These are phyloP conservation scores for Coelopa pilipes DNA, from an alignment of 2,888 invertebrate genomes.

Conservation along the genomic window DNA sequence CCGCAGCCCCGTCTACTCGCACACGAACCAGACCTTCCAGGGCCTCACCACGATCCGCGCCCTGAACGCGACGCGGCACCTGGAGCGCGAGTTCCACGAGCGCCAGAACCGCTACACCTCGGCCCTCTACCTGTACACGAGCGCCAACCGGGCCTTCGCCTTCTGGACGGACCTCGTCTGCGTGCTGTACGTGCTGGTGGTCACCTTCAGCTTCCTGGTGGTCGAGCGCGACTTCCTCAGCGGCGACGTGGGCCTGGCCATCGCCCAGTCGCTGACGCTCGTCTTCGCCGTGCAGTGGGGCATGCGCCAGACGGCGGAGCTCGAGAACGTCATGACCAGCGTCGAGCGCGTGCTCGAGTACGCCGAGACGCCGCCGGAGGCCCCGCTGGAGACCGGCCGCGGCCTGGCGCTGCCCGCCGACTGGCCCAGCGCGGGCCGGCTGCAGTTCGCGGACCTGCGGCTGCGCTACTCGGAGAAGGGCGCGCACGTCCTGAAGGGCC, in stretches of 20 bases:
- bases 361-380: conserved; percentile 74
- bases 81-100: conserved; percentile 73
- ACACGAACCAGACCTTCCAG: conserved; percentile 78
- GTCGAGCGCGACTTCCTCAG: conserved; percentile 67
- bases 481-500: conserved; percentile 77
- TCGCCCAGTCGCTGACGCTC: conserved; percentile 77
- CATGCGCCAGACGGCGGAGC: conserved; percentile 87
- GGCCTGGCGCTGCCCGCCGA: conserved; percentile 63
- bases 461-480: conserved; percentile 77
- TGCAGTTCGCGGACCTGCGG: conserved; percentile 75
- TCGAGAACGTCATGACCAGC: conserved; percentile 84
- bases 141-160: conserved; percentile 91
- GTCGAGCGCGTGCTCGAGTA: conserved; percentile 89
- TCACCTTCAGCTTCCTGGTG: conserved; percentile 86
- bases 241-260: conserved; percentile 78
- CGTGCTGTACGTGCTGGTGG: conserved; percentile 83
- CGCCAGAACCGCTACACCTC: conserved; percentile 77
- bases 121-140: conserved; percentile 82
- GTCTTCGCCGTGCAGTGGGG: conserved; percentile 84
- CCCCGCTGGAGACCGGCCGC: conserved; percentile 68
- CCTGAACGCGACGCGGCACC: conserved; percentile 72
- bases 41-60: conserved; percentile 84
- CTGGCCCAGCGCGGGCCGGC: conserved; percentile 77
- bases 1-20: conserved; percentile 82
- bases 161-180: conserved; percentile 92